Evolutionary conservation across 2,113 vertebrate genomes (phyloP).

Genomic region (Xenopus borealis): DNA sequence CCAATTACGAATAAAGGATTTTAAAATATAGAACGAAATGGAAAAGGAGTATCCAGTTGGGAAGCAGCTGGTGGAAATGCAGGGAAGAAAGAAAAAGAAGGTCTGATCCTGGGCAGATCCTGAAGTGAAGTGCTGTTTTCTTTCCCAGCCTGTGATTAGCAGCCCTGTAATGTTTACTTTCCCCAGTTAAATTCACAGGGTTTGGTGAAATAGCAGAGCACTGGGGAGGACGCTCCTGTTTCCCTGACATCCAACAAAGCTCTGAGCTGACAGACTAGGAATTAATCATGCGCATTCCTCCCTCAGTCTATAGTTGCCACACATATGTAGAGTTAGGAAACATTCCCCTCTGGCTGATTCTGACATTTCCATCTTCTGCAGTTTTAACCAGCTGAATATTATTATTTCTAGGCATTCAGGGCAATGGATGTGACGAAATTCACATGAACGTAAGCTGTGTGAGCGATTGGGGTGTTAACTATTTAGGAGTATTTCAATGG

Average conservation of each 20-base stretch:
- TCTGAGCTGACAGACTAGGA: slow-evolving; percentile 52
- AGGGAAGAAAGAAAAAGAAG: slow-evolving; percentile 38
- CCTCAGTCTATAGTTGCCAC: slow-evolving; percentile 48
- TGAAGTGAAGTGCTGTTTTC: slow-evolving; percentile 66
- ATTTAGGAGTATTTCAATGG: neutral
- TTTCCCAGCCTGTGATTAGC: slow-evolving; percentile 55
- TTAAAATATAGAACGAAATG: slow-evolving; percentile 6
- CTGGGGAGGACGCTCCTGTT: slow-evolving; percentile 48
- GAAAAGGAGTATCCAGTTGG: slow-evolving; percentile 5
- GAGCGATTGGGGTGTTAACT: neutral
- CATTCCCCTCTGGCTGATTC: slow-evolving; percentile 1
- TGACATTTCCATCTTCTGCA: too few relatives aligned
- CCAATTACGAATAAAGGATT: neutral
- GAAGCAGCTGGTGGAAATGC: neutral
- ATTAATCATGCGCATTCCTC: slow-evolving; percentile 58
- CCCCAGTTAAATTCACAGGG: slow-evolving; percentile 60
- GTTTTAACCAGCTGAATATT: too few relatives aligned
- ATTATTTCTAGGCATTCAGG: too few relatives aligned
- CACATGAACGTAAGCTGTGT: too few relatives aligned
- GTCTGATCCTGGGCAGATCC: slow-evolving; percentile 64
- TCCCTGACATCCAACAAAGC: slow-evolving; percentile 56
- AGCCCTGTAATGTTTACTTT: slow-evolving; percentile 63
- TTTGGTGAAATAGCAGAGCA: slow-evolving; percentile 52
- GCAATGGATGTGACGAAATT: neutral
- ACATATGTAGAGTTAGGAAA: slow-evolving; percentile 33